These are phyloP conservation scores for Strix uralensis DNA, from an alignment of 2,113 vertebrate genomes.

Conservation along the genomic window DNA sequence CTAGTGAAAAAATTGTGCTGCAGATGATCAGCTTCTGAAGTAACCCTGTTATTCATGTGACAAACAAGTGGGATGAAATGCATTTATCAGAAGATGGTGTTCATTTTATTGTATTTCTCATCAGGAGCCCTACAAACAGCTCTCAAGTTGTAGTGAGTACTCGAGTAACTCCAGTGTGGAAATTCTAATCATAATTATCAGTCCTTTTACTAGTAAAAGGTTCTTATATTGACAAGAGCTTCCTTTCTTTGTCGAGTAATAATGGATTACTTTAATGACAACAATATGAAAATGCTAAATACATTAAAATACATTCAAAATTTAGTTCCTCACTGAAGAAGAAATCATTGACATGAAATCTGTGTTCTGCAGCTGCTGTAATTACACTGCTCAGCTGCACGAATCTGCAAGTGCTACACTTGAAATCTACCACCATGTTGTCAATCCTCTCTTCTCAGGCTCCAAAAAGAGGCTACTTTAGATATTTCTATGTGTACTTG, in stretches of 20 bases:
- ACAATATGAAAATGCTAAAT: background rate
- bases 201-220: background rate
- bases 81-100: background rate
- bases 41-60: background rate
- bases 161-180: background rate
- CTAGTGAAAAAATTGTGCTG: background rate
- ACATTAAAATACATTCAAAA: background rate
- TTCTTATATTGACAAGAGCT: background rate
- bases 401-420: background rate
- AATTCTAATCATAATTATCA: background rate
- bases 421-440: background rate
- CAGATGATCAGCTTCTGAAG: background rate
- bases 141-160: background rate
- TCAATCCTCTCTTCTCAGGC: background rate
- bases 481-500: background rate
- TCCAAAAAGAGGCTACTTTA: background rate
- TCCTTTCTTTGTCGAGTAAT: background rate
- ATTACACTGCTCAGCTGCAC: background rate
- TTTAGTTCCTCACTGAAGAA: background rate
- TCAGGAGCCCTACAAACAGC: background rate
- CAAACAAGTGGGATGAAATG: background rate
- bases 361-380: background rate
- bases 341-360: background rate
- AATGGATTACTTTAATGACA: background rate
- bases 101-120: background rate